Conservation (phyloP, 2,888 invertebrate species). For the Meghimatium bilineatum region DNA sequence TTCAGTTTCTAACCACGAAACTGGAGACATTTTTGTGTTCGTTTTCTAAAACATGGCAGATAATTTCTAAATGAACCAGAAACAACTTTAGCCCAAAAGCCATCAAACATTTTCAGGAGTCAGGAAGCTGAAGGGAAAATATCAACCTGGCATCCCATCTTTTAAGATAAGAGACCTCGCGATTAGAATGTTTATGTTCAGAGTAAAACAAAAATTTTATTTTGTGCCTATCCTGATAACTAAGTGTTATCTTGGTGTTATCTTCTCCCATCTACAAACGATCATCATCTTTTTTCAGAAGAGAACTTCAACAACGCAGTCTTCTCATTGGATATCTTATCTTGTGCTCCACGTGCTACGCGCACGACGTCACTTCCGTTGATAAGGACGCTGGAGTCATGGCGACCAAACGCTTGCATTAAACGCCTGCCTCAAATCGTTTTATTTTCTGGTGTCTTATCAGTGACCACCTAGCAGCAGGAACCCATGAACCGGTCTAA, state of each 20-base stretch:
- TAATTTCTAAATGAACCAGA: not conserved
- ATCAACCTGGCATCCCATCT: conserved; percentile 43
- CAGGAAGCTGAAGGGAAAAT: conserved; percentile 16
- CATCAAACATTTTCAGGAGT: conserved; percentile 31
- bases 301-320: conserved; percentile 29
- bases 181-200: conserved; percentile 35
- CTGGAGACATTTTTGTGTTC: not conserved
- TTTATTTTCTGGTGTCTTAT: conserved; percentile 38
- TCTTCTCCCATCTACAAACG: conserved; percentile 37
- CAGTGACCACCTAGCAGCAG: conserved; percentile 36
- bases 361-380: conserved; percentile 49
- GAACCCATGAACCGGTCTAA: conserved; percentile 28
- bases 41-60: not conserved
- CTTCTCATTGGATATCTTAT: conserved; percentile 48
- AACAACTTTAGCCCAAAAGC: conserved; percentile 23
- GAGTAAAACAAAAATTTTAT: conserved; percentile 44
- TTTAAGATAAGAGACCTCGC: conserved; percentile 36
- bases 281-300: conserved; percentile 42
- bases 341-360: conserved; percentile 43
- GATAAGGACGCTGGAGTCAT: conserved; percentile 46
- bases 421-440: conserved; percentile 36
- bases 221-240: conserved; percentile 38
- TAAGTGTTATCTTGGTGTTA: conserved; percentile 27
- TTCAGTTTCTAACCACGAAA: no score
- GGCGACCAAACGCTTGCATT: conserved; percentile 36